Evolutionary conservation across 2,888 invertebrate genomes (phyloP), one percentile per base, ranked within the genome.

Genomic region (Metalampra italica): DNA sequence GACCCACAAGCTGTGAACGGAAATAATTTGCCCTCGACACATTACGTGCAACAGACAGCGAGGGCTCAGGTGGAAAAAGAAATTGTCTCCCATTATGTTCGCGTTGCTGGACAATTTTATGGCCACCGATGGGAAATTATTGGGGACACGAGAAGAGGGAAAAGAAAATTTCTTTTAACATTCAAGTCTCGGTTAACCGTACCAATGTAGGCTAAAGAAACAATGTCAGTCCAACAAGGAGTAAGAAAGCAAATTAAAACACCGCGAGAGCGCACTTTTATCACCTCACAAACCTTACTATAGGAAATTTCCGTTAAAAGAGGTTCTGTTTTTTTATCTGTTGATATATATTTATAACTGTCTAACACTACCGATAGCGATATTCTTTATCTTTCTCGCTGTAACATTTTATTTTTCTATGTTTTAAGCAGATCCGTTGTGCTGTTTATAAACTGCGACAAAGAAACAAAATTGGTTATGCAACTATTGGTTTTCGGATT

Each of bases 81-180:
- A 82, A 83, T 82, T 78, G 83, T 78, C 74, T 66, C 67, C 80
- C 75, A 81, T 84, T 83, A 82, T 68, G 66, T 74, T 65, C 75
- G 75, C 73, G 68, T 68, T 74, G 71, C 71, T 68, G 76, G 72
- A 72, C 78, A 75, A 77, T 80, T 84, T 78, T 78, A 79, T 80
- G 75, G 73, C 73, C 71, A 76, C 68, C 78, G 74, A 82, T 81
- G 78, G 78, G 68, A 71, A 78, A 82, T 77, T 78, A 78, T 74
- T 72, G 65, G 74, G 74, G 75, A 75, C 68, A 68, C 67, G 68
- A 71, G 62, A 62, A 57, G 68, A 64, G 62, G 57, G 64, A 60
- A 65, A 64, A 59, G 56, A 53, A 60, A 63, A 61, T 62, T 57
- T 62, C 64, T 62, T 64, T 82, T 78, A 77, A 75, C 77, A 83